A percentile compares a stretch with the other conserved stretches of the same genome.
Conservation (phyloP, 2,888 invertebrate genomes). For the Oscheius onirici region DNA sequence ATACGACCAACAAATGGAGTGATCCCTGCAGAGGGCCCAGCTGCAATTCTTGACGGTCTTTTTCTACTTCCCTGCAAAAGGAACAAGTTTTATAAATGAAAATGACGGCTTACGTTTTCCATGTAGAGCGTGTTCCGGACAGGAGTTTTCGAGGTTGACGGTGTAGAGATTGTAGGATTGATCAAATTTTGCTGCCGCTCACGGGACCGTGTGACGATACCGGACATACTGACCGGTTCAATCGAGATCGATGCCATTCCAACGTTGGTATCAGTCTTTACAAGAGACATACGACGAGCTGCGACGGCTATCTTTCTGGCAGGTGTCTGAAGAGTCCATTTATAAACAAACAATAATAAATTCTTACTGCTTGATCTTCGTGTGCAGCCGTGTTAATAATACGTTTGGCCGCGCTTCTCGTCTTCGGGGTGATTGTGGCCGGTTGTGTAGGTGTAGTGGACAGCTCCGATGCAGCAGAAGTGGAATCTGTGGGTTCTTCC, state of each 20-base stretch:
- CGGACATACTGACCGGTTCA: background rate
- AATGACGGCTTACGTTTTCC: background rate
- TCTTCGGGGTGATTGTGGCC: background rate
- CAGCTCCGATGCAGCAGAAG: background rate
- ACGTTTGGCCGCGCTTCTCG: conserved; percentile 7
- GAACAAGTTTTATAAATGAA: background rate
- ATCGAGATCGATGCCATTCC: background rate
- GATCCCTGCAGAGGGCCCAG: background rate
- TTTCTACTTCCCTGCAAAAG: conserved; percentile 33
- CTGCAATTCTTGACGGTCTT: conserved; percentile 9
- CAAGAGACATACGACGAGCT: conserved; percentile 5
- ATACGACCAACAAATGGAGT: conserved; percentile 27
- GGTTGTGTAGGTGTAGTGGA: background rate
- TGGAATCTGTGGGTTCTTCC: conserved; percentile 7
- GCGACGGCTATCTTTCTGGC: conserved; percentile 11
- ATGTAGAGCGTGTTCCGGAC: background rate
- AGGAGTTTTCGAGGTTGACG: background rate
- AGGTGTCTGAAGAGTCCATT: background rate
- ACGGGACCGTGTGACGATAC: background rate
- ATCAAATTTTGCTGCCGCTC: background rate
- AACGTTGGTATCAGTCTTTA: background rate
- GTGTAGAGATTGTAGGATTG: background rate
- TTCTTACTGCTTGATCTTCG: background rate
- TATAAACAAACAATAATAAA: background rate
- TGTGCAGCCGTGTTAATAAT: background rate